Evolutionary conservation across 2,888 invertebrate species (phyloP).

Genomic region (Oxystoma pomonae): DNA sequence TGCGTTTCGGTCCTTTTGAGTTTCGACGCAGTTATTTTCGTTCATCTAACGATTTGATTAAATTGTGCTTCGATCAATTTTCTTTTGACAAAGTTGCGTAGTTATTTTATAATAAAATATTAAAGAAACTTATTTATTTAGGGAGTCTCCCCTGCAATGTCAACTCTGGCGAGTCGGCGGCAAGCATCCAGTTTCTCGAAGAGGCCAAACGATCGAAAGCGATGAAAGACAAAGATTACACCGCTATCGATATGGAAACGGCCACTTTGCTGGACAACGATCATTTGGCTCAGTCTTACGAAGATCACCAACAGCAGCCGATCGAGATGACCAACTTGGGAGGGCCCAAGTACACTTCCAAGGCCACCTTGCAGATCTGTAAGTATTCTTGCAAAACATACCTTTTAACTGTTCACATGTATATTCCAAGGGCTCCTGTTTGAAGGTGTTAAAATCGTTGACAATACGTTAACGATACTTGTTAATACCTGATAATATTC

Average conservation of each 20-base stretch:
- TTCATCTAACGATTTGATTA: too few species aligned
- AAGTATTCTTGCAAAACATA: constrained; percentile 28
- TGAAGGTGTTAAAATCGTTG: too few species aligned
- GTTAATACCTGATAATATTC: too few species aligned
- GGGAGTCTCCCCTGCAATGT: constrained; percentile 47
- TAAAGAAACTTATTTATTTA: too few species aligned
- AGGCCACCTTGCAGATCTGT: constrained; percentile 39
- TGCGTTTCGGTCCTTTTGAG: too few species aligned
- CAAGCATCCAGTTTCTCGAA: constrained; percentile 40
- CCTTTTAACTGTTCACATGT: too few species aligned
- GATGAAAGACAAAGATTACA: constrained; percentile 35
- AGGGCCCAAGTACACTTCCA: constrained; percentile 35
- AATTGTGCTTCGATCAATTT: too few species aligned
- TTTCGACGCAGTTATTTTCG: too few species aligned
- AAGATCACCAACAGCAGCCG: constrained; percentile 29
- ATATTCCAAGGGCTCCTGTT: too few species aligned
- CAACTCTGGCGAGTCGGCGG: constrained; percentile 37
- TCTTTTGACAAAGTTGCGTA: too few species aligned
- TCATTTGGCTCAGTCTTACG: constrained; percentile 36
- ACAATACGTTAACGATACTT: too few species aligned
- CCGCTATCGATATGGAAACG: constrained; percentile 40
- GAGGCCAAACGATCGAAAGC: constrained; percentile 37
- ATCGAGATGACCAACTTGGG: constrained; percentile 20
- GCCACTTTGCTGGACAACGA: constrained; percentile 41
- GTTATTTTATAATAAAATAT: too few species aligned